A percentile compares a stretch with the other conserved stretches of the same genome.
Evolutionary conservation across 2,797 vertebrate genomes (phyloP).

Genomic region (Strix occidentalis): DNA sequence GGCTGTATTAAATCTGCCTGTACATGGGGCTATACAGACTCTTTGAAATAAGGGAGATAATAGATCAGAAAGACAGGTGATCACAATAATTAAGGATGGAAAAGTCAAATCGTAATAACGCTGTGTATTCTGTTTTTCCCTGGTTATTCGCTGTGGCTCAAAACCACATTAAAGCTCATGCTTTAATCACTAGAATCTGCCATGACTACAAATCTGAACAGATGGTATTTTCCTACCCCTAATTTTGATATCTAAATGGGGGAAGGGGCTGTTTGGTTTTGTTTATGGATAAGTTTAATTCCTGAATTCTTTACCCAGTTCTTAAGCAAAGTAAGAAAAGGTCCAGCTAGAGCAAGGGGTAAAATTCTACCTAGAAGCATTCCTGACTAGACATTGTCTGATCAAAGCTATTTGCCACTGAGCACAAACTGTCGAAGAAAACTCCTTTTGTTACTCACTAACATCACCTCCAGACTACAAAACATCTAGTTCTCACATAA

Average conservation of each 20-base stretch:
- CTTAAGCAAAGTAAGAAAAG: neutral
- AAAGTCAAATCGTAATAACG: neutral
- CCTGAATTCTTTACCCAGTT: neutral
- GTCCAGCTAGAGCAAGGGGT: neutral
- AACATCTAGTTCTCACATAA: constrained; percentile 54
- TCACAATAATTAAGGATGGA: neutral
- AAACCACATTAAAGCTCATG: neutral
- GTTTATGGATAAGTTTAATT: neutral
- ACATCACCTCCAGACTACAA: constrained; percentile 47
- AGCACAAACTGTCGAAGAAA: constrained; percentile 57
- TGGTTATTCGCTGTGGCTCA: neutral
- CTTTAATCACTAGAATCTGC: neutral
- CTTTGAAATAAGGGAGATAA: neutral
- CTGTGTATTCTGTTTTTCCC: neutral
- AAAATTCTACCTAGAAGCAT: neutral
- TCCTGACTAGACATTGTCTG: constrained; percentile 29
- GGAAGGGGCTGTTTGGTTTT: neutral
- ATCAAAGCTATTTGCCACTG: constrained; percentile 54
- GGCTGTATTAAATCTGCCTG: neutral
- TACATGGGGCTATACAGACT: neutral
- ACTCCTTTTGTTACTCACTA: constrained; percentile 75
- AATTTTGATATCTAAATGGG: neutral
- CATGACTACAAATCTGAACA: neutral
- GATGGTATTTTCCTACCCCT: neutral
- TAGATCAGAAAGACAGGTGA: neutral